Percentiles rank a stretch among this genome's conserved stretches.
Conservation (phyloP, 2,797 vertebrate genomes). For the Columba guinea region DNA sequence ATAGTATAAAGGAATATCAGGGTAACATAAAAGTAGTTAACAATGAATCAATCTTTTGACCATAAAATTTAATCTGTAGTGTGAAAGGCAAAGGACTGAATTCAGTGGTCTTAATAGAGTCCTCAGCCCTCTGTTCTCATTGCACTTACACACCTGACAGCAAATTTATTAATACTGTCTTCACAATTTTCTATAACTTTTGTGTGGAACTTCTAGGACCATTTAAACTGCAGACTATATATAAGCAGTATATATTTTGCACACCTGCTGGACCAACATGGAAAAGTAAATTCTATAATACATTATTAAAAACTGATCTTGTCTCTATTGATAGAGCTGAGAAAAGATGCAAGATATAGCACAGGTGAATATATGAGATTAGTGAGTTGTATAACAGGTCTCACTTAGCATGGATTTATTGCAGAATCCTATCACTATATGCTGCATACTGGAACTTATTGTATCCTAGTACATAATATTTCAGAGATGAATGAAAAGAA, state of each 20-base stretch:
- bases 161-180: background rate
- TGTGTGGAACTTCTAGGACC: background rate
- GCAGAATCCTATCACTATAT: background rate
- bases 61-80: background rate
- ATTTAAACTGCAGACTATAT: background rate
- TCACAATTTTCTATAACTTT: conserved; percentile 12
- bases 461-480: background rate
- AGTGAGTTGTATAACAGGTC: background rate
- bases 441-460: background rate
- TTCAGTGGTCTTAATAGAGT: background rate
- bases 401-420: conserved; percentile 19
- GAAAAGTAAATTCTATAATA: conserved; percentile 41
- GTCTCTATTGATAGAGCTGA: conserved; percentile 21
- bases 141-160: background rate
- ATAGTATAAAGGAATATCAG: background rate
- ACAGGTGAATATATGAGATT: background rate
- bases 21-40: background rate
- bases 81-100: background rate
- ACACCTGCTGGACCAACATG: background rate
- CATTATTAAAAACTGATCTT: background rate
- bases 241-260: background rate
- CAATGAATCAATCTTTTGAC: background rate
- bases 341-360: conserved; percentile 32
- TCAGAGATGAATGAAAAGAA: conserved; percentile 12
- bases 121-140: background rate